Evolutionary conservation across 2,797 vertebrate genomes (phyloP), one percentile per base, ranked within the genome.

Genomic region (Naso thynnoides): DNA sequence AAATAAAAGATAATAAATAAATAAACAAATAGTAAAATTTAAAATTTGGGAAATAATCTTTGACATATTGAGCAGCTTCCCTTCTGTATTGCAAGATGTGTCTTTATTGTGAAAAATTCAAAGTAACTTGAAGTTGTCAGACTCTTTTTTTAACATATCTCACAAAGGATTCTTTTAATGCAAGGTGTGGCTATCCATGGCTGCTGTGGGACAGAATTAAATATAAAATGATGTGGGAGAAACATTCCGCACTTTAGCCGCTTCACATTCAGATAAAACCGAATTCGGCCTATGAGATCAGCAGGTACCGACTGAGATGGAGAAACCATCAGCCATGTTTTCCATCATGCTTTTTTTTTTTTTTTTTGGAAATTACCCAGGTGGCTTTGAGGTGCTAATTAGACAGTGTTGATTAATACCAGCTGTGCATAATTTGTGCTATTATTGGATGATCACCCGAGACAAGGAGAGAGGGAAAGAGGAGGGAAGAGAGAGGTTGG

Each of bases 331-430:
- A 13, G 64, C 58, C 70, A 73, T 80, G 62, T 70, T 85, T 77
- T 63, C 58, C 45, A 24, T 58, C 65, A 16, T 52, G 58, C 44
- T 42, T 52, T 29, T 44, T 39, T 33, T 44, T 27, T n/a, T 53
- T 56, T 75, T 76, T 61, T 74, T 70, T 66, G 58, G 59, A 73
- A 62, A 84, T 87, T 86, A 82, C 84, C 79, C 86, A 79, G 78
- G 81, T 83, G 88, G 82, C 79, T 88, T 81, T 83, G 84, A 87
- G 84, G 81, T 79, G 88, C 84, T 88, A 91, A 91, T 90, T 89
- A 87, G 84, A 75, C 73, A 81, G 83, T 70, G 84, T 87, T 92
- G 88, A 89, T 92, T 91, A 90, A 85, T 79, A 85, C 81, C 85
- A 87, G 86, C 85, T 89, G 85, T 87, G 88, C 79, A 86, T 87